Evolutionary conservation across 2,113 vertebrate genomes (phyloP).

Genomic region (Microtus richardsoni): DNA sequence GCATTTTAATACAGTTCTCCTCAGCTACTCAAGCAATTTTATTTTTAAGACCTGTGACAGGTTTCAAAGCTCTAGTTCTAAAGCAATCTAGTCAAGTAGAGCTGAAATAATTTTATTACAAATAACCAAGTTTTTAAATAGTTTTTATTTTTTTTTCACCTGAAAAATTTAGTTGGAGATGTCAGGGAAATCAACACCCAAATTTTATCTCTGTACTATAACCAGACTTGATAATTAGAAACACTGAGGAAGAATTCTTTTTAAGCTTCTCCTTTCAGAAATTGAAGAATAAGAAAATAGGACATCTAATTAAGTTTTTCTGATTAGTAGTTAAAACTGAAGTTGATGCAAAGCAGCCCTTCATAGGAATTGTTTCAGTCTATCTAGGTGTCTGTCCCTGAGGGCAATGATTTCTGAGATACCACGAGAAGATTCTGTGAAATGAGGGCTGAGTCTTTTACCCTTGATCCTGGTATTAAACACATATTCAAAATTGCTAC

Average conservation of each 20-base stretch:
- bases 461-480: constrained; percentile 65
- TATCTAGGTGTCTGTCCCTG: constrained; percentile 31
- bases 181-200: constrained; percentile 87
- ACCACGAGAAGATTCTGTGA: not conserved
- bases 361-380: constrained; percentile 19
- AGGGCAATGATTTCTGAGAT: constrained; percentile 43
- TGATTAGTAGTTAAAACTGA: constrained; percentile 68
- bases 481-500: constrained; percentile 61
- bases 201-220: constrained; percentile 85
- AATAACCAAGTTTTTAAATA: constrained; percentile 89
- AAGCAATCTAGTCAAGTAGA: constrained; percentile 91
- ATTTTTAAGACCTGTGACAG: constrained; percentile 95
- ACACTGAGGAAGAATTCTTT: constrained; percentile 73
- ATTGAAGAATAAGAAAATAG: constrained; percentile 54
- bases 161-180: constrained; percentile 86
- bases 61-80: constrained; percentile 93
- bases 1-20: constrained; percentile 99
- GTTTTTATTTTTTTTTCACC: constrained; percentile 76
- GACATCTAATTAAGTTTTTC: constrained; percentile 70
- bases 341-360: constrained; percentile 33
- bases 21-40: constrained; percentile 98
- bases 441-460: constrained; percentile 44
- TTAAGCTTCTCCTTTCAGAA: constrained; percentile 68
- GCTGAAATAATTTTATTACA: constrained; percentile 90
- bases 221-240: constrained; percentile 82